A percentile compares a stretch with the other conserved stretches of the same genome.
phyloP scores from a whole-genome alignment of 2,888 invertebrate genomes.

The Malthinus seriepunctatus region DNA sequence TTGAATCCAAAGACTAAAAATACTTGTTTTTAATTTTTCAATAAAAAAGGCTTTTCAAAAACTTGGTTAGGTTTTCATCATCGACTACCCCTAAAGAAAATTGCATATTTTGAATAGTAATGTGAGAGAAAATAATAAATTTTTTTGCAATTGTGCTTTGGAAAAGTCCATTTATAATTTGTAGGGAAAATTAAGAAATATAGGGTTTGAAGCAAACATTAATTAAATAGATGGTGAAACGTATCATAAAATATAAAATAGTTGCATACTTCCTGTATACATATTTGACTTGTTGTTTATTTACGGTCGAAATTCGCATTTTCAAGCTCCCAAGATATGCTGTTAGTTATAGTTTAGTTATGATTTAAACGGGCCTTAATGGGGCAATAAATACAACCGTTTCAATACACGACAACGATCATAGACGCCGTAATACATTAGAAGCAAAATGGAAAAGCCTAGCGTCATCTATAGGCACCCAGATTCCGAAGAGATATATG shows the following conservation, averaged over 20 bases:
- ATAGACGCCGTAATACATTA: slow-evolving; percentile 52
- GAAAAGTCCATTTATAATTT: too few species aligned
- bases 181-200: background rate
- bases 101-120: too few species aligned
- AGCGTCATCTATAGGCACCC: slow-evolving; percentile 44
- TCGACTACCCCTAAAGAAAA: too few species aligned
- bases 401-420: slow-evolving; percentile 59
- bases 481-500: slow-evolving; percentile 45
- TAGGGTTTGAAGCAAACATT: background rate
- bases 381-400: slow-evolving; percentile 64
- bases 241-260: slow-evolving; percentile 8
- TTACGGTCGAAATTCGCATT: slow-evolving; percentile 43
- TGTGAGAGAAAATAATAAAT: too few species aligned
- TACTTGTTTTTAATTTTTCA: too few species aligned
- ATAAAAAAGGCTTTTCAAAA: too few species aligned
- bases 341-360: slow-evolving; percentile 60
- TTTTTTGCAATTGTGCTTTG: too few species aligned
- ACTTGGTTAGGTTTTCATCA: too few species aligned
- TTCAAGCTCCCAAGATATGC: slow-evolving; percentile 45
- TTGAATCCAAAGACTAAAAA: too few species aligned
- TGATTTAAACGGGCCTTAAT: slow-evolving; percentile 65
- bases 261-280: slow-evolving; percentile 27
- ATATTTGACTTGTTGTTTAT: slow-evolving; percentile 39
- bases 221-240: background rate
- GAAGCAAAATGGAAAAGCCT: slow-evolving; percentile 48